phyloP scores from a whole-genome alignment of 2,888 invertebrate species.

The Steromphala cineraria region DNA sequence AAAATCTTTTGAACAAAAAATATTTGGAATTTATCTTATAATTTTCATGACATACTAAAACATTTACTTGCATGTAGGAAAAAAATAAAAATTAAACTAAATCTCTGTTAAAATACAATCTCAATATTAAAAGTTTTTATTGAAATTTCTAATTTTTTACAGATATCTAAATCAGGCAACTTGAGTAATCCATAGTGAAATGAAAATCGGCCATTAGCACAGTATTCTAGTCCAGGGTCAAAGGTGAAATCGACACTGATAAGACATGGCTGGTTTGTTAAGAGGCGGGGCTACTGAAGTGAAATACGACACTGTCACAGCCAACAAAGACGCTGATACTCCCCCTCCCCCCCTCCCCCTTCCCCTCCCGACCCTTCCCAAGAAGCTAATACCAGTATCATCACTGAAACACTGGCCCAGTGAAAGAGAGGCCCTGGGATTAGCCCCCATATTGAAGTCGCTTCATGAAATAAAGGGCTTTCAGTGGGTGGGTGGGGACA shows the following conservation, averaged over 20 bases:
- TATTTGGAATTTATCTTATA: neutral
- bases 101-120: no score
- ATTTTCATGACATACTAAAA: no score
- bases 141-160: no score
- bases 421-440: neutral
- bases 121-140: no score
- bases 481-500: constrained; percentile 7
- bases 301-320: neutral
- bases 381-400: neutral
- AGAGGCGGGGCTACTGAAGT: neutral
- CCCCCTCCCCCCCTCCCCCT: no score
- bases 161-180: no score
- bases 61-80: no score
- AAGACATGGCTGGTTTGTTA: constrained; percentile 4
- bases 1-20: neutral
- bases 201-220: neutral
- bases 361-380: neutral
- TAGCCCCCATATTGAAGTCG: neutral
- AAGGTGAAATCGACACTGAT: neutral
- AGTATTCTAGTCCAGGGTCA: neutral
- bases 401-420: neutral
- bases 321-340: neutral
- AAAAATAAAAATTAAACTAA: neutral
- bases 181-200: no score
- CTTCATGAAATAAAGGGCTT: neutral